Evolutionary conservation across 2,888 invertebrate species (phyloP).

Genomic region (Xanthorhoe designata): DNA sequence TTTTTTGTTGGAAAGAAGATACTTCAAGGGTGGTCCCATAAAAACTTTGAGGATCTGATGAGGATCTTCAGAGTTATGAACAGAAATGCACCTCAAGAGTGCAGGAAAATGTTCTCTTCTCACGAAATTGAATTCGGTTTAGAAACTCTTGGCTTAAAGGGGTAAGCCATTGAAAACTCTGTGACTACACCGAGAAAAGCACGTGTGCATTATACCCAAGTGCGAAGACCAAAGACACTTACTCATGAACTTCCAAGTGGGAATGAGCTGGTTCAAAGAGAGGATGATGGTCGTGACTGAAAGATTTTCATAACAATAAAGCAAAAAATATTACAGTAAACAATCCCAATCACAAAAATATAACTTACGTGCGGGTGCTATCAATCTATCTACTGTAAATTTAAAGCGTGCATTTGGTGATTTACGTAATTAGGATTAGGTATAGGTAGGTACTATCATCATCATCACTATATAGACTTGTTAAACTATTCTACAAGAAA

Average conservation of each 20-base stretch:
- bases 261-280: conserved; percentile 44
- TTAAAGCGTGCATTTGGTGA: conserved; percentile 21
- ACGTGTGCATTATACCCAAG: conserved; percentile 1
- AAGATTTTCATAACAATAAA: conserved; percentile 20
- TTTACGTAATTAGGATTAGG: not conserved
- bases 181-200: not conserved
- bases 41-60: no score
- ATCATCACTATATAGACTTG: no score
- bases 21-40: no score
- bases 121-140: no score
- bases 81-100: no score
- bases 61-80: no score
- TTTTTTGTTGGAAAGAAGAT: no score
- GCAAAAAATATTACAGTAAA: conserved; percentile 14
- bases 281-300: conserved; percentile 36
- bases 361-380: conserved; percentile 18
- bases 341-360: not conserved
- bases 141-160: no score
- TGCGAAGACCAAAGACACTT: conserved; percentile 46
- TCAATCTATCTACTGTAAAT: not conserved
- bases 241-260: conserved; percentile 66
- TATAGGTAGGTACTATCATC: no score
- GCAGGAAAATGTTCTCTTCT: no score
- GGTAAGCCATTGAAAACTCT: no score
- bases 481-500: not conserved